Base-by-base conservation (phyloP, 2,113 vertebrate species). In the Cephalopterus ornatus region DNA sequence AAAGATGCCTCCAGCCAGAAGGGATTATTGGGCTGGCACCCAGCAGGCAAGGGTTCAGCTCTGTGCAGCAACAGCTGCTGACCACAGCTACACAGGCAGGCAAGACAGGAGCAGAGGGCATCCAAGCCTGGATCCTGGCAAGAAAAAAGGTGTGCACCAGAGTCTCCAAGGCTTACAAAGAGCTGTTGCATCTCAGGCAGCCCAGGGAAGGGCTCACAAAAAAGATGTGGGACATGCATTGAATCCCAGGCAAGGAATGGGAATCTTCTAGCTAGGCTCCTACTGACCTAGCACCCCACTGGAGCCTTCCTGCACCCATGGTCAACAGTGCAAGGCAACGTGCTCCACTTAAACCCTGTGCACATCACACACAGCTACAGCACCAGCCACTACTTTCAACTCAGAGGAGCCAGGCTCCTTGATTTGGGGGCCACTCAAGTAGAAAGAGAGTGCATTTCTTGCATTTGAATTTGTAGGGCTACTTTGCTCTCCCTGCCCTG, bases 291-390 rank as follows among this genome's bases (percentile, higher is more conserved):
- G 32, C 41, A 39, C 8, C 35, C 41, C 5, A 2, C 55, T 12
- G n/a, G 30, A 77, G 37, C 74, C 33, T 63, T 44, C 65, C 70
- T 8, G 21, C 22, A n/a, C 28, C 65, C 21, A 1, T 1, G 16
- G 62, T 62, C 62, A 70, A 44, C 17, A 24, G 17, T 0, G 4
- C n/a, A 46, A 67, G 35, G 62, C 42, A 63, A 66, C 0, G 0
- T 4, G 30, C 30, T 73, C 41, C 55, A 28, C 4, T 22, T 7
- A 4, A 56, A 77, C 35, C 67, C 56, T 18, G 32, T 4, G 18
- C 56, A 5, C 21, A 13, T 15, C 62, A 72, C 56, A 56, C 56
- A 21, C 6, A 49, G 4, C 71, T 35, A 4, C 59, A 56, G 71
- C 44, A 50, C 11, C 3, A 0, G 55, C 30, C 47, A 24, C 52